Evolutionary conservation across 2,888 invertebrate genomes (phyloP).

Genomic region (Leptinotarsa tumamoca): DNA sequence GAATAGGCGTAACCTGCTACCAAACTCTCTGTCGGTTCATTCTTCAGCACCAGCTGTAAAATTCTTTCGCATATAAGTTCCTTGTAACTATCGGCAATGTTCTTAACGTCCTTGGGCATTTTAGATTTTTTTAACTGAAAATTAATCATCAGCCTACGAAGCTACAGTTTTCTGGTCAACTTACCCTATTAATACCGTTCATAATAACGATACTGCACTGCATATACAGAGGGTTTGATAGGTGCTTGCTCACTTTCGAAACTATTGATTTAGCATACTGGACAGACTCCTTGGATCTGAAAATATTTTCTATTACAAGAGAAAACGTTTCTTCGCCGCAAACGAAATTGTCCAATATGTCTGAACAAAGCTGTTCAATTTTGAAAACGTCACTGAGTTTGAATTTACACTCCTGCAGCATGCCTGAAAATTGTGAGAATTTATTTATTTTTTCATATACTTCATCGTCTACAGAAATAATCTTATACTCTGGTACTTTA

Average conservation of each 20-base stretch:
- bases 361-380: constrained; percentile 43
- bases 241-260: constrained; percentile 51
- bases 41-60: constrained; percentile 47
- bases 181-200: constrained; percentile 56
- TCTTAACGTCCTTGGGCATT: constrained; percentile 51
- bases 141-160: constrained; percentile 14
- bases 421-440: constrained; percentile 50
- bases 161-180: background rate
- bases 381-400: constrained; percentile 49
- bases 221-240: constrained; percentile 52
- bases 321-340: constrained; percentile 53
- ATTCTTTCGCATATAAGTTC: constrained; percentile 50
- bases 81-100: constrained; percentile 46
- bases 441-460: background rate
- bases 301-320: constrained; percentile 53
- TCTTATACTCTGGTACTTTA: too few relatives aligned
- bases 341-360: constrained; percentile 52
- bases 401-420: constrained; percentile 52
- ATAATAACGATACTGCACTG: constrained; percentile 53
- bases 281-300: constrained; percentile 53
- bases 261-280: constrained; percentile 49
- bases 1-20: constrained; percentile 45
- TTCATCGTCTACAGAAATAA: too few relatives aligned
- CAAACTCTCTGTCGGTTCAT: constrained; percentile 37
- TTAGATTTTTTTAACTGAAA: constrained; percentile 58